Evolutionary conservation across 2,888 invertebrate species (phyloP), one percentile per base, ranked within the genome.

Genomic region (Frankliniella intonsa): DNA sequence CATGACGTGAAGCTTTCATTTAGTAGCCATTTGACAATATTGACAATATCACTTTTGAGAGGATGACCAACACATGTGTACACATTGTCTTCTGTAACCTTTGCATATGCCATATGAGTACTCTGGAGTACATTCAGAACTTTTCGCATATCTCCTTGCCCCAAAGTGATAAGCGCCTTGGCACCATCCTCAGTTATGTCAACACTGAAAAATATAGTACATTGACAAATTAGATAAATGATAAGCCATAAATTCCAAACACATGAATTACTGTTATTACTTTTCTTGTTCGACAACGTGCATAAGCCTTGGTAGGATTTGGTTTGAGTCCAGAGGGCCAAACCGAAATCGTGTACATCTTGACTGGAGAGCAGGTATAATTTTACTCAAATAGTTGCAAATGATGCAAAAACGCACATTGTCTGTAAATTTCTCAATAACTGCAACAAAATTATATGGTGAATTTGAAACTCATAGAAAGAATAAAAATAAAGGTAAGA

Each of bases 401-500:
- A 99, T 99, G 83, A 99, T 94, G 88, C 99, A 99, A 88, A 99
- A 99, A 12, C 99, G 91, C 5, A 98, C 97, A 88, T 99, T 99
- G 85, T 98, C 98, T 17, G 99, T 99, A 88, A 97, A 99, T 88
- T 99, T 99, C 88, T 99, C 99, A 87, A 99, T 98, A 85, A 99
- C 97, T 97, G 90, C 85, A 90, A 89, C 83, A 85, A 86, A 85
- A 85, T 83, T 27, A 50, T 80, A 25, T 17, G 17, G 69, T 19
- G 81, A n/a, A 80, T 79, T 80, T 81, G 81, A 81, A 69, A 49
- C 62, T 81, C 76, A 80, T 49, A 80, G 69, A 79, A 55, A 82
- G 69, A 49, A 50, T n/a, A 81, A 3, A 27, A 82, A 81, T 55
- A 80, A 81, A 17, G 3, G 10, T 11, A 76, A 80, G 14, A 22